Base-by-base conservation (phyloP, 2,113 vertebrate species). In the Crotophaga sulcirostris region DNA sequence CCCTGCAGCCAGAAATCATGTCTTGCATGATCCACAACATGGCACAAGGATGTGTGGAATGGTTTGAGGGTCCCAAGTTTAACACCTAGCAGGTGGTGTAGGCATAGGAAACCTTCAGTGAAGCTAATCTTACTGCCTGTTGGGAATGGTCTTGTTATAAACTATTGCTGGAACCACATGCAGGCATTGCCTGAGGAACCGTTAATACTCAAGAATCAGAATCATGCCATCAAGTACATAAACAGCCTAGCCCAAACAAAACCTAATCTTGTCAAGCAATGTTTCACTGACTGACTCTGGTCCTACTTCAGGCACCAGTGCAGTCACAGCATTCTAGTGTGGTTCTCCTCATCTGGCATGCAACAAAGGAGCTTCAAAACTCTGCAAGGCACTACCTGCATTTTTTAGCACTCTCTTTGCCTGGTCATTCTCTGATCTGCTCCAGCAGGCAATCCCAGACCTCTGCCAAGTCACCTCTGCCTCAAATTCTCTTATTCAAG, bases 1-100 rank as follows among this genome's bases (percentile, higher is more conserved):
- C 67, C 56, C 42, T 0, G 0, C 42, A 80, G n/a, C 42, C 84
- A 34, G 11, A 63, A 34, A 42, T 58, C 0, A 0, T 12, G 29
- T 49, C 58, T 62, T 34, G 28, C 10, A 10, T 8, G 8, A 45
- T 18, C 8, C 6, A 13, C 0, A 2, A 34, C 6, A 6, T 13
- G n/a, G 78, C 25, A 44, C 42, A 59, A 49, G 44, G 74, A 68
- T 13, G 19, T 2, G 2, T 2, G 2, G 64, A 44, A 77, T 3
- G 31, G 24, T 6, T 49, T 49, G 14, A 20, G 18, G 31, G 17
- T 52, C 38, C 31, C 11, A 66, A 70, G 36, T 19, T 15, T 3
- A 1, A 47, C 15, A 38, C 23, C 13, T 11, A 21, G 29, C 0
- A 0, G 10, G 33, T 29, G 29, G 18, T 13, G 10, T 1, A 34